These are phyloP conservation scores for Lucinisca nassula DNA, from an alignment of 2,888 invertebrate species.

Conservation along the genomic window DNA sequence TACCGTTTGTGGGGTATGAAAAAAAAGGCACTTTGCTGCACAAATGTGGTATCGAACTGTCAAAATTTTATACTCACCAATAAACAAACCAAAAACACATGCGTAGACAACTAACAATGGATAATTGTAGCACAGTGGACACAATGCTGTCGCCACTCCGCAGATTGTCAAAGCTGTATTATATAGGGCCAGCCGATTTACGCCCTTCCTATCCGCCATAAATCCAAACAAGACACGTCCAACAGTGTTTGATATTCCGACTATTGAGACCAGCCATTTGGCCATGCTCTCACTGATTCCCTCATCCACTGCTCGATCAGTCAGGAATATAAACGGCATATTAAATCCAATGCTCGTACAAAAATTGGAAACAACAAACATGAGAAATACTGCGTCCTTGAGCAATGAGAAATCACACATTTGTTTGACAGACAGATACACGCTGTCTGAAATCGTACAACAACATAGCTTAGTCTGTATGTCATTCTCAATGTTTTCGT, in stretches of 20 bases:
- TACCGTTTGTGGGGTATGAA: no score
- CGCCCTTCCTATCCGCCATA: conserved; percentile 90
- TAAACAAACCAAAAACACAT: conserved; percentile 85
- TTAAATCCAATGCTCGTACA: conserved; percentile 97
- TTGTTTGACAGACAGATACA: conserved; percentile 83
- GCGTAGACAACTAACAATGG: conserved; percentile 93
- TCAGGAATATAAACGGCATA: conserved; percentile 97
- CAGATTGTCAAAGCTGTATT: conserved; percentile 96
- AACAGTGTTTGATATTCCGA: conserved; percentile 97
- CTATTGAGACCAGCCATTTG: conserved; percentile 93
- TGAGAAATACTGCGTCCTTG: conserved; percentile 95
- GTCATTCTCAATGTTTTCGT: conserved; percentile 70
- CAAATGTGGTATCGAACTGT: no score
- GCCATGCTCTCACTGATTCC: conserved; percentile 88
- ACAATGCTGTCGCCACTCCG: conserved; percentile 95
- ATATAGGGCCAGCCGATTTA: conserved; percentile 96
- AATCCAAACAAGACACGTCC: conserved; percentile 92
- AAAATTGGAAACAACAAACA: conserved; percentile 96
- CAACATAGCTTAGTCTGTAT: conserved; percentile 82
- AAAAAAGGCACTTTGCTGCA: no score
- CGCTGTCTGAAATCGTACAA: conserved; percentile 70
- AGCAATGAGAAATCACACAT: conserved; percentile 96
- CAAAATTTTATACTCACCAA: no score
- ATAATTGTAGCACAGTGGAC: conserved; percentile 93
- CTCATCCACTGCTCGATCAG: conserved; percentile 90